phyloP scores from a whole-genome alignment of 1,140 invertebrate species.

The Babylonia areolata region DNA sequence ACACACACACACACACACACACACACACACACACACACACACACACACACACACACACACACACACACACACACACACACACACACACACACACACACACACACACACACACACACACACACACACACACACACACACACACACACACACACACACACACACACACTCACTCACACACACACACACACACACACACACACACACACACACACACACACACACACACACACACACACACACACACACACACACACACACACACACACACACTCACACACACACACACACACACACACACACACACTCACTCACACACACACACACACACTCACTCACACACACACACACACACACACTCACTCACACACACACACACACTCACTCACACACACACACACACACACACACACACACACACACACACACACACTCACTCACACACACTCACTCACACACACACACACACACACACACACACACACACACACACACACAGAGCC shows the following conservation, averaged over 20 bases:
- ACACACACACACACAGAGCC: not conserved
- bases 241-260: no score
- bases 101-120: not conserved
- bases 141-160: constrained; percentile 23
- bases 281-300: no score
- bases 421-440: no score
- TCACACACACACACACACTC: no score
- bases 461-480: not conserved
- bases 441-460: not conserved
- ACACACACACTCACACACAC: no score
- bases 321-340: no score
- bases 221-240: constrained; percentile 11
- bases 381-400: no score
- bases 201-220: constrained; percentile 21
- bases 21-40: not conserved
- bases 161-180: constrained; percentile 2
- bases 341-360: no score
- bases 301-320: no score
- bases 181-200: no score
- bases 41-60: constrained; percentile 11
- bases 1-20: not conserved
- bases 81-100: not conserved
- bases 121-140: constrained; percentile 26
- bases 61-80: constrained; percentile 6
- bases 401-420: no score